These are phyloP conservation scores for Calidris pugnax DNA, from an alignment of 2,113 vertebrate genomes.

Conservation along the genomic window DNA sequence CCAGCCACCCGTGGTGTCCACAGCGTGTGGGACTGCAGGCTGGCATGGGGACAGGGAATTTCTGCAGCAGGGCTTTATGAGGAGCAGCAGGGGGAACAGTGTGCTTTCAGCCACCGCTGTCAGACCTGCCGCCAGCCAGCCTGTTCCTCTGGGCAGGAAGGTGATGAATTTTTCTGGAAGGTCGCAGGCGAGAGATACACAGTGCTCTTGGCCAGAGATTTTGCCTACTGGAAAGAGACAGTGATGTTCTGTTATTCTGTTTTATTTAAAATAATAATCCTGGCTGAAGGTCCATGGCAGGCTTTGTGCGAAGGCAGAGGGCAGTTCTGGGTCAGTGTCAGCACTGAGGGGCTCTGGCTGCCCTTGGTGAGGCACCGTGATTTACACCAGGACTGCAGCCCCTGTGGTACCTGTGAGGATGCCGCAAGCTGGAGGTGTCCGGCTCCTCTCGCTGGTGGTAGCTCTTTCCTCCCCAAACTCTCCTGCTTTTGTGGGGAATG, in stretches of 20 bases:
- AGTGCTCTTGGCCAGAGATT: not conserved
- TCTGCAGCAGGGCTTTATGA: not conserved
- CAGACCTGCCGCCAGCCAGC: not conserved
- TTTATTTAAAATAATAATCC: not conserved
- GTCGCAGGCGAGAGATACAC: not conserved
- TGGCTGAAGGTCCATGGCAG: not conserved
- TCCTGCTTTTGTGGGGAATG: rapidly evolving
- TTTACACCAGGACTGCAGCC: rapidly evolving
- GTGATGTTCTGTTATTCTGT: not conserved
- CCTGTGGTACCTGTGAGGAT: not conserved
- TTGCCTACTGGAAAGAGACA: not conserved
- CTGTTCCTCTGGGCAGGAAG: not conserved
- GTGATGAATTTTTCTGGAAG: not conserved
- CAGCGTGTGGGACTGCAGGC: rapidly evolving
- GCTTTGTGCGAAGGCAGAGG: not conserved
- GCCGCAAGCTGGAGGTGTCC: not conserved
- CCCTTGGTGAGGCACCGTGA: rapidly evolving
- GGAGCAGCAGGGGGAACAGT: not conserved
- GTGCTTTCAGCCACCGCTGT: rapidly evolving
- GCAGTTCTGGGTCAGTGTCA: not conserved
- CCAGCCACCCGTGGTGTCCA: not conserved
- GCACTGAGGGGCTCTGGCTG: not conserved
- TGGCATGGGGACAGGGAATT: not conserved
- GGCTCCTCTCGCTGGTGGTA: not conserved
- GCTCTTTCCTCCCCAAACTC: not conserved